Conservation (phyloP, 2,113 vertebrate genomes). For the Craseonycteris thonglongyai region DNA sequence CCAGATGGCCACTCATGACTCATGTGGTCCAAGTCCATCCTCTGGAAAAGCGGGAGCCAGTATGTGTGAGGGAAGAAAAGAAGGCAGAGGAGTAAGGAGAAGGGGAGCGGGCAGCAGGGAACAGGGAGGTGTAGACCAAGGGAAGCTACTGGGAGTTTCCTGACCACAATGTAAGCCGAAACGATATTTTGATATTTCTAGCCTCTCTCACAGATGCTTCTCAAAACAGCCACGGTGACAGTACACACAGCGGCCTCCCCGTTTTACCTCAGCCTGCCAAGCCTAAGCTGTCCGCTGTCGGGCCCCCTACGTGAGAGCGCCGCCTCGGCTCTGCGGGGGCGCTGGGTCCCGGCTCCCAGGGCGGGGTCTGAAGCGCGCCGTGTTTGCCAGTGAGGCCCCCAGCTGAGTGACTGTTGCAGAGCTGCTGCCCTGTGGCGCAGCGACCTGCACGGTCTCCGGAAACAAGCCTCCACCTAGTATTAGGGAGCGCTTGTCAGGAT, state of each 20-base stretch:
- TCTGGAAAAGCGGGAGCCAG: background rate
- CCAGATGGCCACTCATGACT: background rate
- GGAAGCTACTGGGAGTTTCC: background rate
- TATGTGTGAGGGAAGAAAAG: background rate
- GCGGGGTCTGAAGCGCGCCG: background rate
- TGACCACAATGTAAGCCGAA: background rate
- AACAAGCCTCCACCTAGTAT: background rate
- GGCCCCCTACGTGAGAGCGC: background rate
- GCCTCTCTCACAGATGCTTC: background rate
- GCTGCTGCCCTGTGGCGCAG: background rate
- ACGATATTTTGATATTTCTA: background rate
- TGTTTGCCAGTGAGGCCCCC: background rate
- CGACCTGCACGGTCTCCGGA: background rate
- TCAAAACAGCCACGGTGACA: background rate
- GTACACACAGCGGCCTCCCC: no score
- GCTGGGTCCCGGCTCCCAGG: background rate
- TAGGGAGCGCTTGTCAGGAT: background rate
- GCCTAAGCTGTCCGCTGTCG: background rate
- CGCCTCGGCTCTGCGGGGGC: accelerated
- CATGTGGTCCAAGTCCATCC: background rate
- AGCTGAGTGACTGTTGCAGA: background rate
- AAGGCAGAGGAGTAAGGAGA: background rate
- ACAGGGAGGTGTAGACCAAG: background rate
- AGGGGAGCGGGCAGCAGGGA: no score
- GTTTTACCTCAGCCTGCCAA: background rate